Base-by-base conservation (phyloP, 2,888 invertebrate genomes). In the Drymonia ruficornis region DNA sequence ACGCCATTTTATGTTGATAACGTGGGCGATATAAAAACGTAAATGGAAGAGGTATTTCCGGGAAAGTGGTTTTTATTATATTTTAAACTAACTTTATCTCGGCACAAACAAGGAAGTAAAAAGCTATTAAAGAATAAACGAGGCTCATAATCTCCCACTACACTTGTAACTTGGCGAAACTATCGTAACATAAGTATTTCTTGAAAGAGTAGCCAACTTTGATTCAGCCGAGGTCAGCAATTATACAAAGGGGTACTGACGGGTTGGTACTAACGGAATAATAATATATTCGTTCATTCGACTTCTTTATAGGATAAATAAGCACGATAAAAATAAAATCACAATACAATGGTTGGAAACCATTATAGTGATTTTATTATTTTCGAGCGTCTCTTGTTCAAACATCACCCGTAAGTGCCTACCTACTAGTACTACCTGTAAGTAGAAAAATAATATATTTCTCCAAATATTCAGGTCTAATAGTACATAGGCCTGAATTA, bases 21-120 rank as follows among this genome's bases (percentile, higher is more conserved):
- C 51, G 28, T 29, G n/a, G 36, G 43, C 47, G 36, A 52, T 47
- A 52, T 18, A 48, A 49, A 59, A 61, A 53, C 63, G 61, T 56
- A 70, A 70, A 64, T 62, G 65, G 69, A 68, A 71, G 69, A 70
- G 55, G 59, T 54, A 62, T 73, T 65, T 64, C 63, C 50, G 67
- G 66, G 56, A 56, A 55, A 53, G 50, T 59, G 53, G 36, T 19
- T 63, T 63, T 72, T 68, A 65, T 69, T 52, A 62, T 57, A 56
- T 55, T 50, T 55, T 50, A 43, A 44, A 53, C 36, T 63, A 44
- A 53, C 44, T 60, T 59, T 62, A 52, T 51, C 40, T 29, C 44
- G 46, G 44, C 48, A 36, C 55, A 54, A 63, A 65, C 57, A 54
- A 53, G 50, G 42, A 54, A 51, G 43, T 51, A 46, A 60, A 65